Evolutionary conservation across 2,113 vertebrate species (phyloP).

Genomic region (Beaufortia kweichowensis): DNA sequence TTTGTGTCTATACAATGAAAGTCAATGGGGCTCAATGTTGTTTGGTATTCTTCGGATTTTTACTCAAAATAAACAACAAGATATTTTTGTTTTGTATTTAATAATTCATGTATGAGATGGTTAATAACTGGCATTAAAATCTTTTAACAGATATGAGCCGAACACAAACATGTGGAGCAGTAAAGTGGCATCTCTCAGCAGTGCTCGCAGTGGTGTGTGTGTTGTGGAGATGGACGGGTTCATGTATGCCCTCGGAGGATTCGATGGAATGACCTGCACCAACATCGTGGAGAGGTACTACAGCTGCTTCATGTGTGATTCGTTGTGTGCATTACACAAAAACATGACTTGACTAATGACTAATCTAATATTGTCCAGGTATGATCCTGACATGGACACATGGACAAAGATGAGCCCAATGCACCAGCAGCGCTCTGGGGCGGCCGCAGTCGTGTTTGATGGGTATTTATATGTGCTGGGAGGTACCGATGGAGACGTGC

Average conservation of each 20-base stretch:
- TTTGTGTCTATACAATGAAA: too few species aligned
- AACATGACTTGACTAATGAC: too few species aligned
- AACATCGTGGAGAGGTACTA: slow-evolving; percentile 68
- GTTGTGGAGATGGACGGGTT: slow-evolving; percentile 65
- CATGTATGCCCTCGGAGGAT: slow-evolving; percentile 67
- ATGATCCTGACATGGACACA: slow-evolving; percentile 63
- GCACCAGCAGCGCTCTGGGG: slow-evolving; percentile 57
- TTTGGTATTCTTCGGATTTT: too few species aligned
- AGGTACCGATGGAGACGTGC: slow-evolving; percentile 64
- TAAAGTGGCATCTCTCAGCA: slow-evolving; percentile 68
- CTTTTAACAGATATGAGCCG: slow-evolving; percentile 62
- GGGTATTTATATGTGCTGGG: slow-evolving; percentile 68
- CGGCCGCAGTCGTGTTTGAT: slow-evolving; percentile 62
- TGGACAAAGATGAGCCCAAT: slow-evolving; percentile 68
- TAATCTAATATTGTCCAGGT: slow-evolving; percentile 57
- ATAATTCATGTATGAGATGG: too few species aligned
- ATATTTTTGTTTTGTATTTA: too few species aligned
- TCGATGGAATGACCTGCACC: slow-evolving; percentile 62
- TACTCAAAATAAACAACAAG: too few species aligned
- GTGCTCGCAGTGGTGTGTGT: slow-evolving; percentile 64
- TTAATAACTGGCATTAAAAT: not conserved
- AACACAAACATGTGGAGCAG: slow-evolving; percentile 67
- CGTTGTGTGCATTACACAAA: too few species aligned
- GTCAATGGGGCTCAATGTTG: too few species aligned
- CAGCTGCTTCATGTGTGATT: not conserved